Conservation (phyloP, 2,113 vertebrate genomes). For the Synodontis membranacea region DNA sequence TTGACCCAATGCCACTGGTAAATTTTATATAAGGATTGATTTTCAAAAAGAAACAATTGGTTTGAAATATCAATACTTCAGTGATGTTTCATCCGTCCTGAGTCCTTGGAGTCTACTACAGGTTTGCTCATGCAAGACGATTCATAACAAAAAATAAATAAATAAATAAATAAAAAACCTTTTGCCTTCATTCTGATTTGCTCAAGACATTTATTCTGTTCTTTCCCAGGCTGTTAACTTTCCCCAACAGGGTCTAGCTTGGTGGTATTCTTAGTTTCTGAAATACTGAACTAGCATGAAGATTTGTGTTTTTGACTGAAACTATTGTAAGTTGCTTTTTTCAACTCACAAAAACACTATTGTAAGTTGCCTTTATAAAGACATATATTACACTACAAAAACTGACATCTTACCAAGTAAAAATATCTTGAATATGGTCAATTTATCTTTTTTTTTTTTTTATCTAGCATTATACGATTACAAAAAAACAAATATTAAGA, state of each 20-base stretch:
- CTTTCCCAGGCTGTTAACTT: not conserved
- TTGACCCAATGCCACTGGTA: not conserved
- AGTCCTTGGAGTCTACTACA: not conserved
- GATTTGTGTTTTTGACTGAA: not conserved
- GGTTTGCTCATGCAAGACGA: not conserved
- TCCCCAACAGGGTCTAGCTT: not conserved
- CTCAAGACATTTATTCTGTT: not conserved
- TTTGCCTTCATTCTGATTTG: not conserved
- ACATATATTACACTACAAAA: not conserved
- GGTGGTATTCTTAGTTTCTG: not conserved
- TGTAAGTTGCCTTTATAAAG: not conserved
- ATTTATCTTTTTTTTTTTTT: not conserved
- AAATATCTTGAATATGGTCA: not conserved
- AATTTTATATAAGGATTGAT: conserved; percentile 8
- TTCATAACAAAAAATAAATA: too few relatives aligned
- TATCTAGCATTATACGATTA: not conserved
- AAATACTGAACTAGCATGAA: not conserved
- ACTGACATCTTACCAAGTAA: not conserved
- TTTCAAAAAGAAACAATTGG: not conserved
- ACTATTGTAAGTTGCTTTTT: not conserved
- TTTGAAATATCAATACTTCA: not conserved
- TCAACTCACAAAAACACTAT: not conserved
- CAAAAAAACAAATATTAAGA: not conserved
- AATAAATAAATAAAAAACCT: too few relatives aligned
- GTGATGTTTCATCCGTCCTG: not conserved